Conservation (phyloP, 2,797 vertebrate genomes). For the Centropyge bicolor region DNA sequence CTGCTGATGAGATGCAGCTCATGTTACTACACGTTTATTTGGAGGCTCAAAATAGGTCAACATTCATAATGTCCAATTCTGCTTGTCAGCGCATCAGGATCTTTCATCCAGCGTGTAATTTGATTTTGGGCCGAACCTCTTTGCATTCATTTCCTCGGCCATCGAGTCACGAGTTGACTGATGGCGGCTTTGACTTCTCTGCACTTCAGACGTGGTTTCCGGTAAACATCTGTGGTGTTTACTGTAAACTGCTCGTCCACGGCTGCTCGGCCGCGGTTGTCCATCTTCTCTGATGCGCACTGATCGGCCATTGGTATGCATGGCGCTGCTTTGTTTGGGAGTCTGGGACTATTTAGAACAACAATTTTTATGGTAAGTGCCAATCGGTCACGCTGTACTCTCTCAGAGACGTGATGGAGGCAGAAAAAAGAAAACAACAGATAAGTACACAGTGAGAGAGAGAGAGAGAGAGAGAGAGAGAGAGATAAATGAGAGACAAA, state of each 20-base stretch:
- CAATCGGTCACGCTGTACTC: conserved; percentile 67
- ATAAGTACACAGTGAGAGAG: conserved; percentile 18
- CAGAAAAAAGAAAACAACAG: conserved; percentile 19
- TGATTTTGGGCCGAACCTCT: conserved; percentile 12
- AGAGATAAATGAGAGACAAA: conserved; percentile 22
- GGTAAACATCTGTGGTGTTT: conserved; percentile 35
- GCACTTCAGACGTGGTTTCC: conserved; percentile 20
- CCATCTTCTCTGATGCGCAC: conserved; percentile 42
- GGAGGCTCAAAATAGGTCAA: neutral
- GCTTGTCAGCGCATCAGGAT: neutral
- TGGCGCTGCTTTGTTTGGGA: conserved; percentile 30
- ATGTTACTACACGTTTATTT: neutral
- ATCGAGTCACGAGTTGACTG: neutral
- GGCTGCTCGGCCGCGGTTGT: conserved; percentile 48
- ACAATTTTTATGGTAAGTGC: conserved; percentile 72
- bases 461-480: conserved; percentile 8
- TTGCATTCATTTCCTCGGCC: neutral
- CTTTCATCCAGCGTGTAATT: conserved; percentile 4
- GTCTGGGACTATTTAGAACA: conserved; percentile 70
- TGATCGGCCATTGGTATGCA: conserved; percentile 56
- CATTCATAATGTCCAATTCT: neutral
- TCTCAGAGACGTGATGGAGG: conserved; percentile 38
- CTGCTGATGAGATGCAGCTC: neutral
- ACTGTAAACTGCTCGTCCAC: conserved; percentile 20
- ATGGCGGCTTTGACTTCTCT: conserved; percentile 27